Conservation (phyloP, 2,113 vertebrate species). For the Callithrix jacchus region DNA sequence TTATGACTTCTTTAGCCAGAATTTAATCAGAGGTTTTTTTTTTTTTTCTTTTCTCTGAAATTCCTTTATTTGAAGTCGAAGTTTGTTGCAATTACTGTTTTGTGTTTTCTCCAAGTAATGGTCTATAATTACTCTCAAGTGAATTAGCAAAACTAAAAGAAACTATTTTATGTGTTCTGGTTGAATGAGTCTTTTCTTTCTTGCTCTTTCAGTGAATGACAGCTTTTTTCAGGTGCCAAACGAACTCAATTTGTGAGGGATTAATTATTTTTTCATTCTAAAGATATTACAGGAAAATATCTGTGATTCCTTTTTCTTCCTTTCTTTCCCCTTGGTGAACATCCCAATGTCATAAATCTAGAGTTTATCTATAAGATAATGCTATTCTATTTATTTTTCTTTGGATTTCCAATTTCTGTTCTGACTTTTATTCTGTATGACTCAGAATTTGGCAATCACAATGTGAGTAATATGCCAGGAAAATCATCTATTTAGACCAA, state of each 20-base stretch:
- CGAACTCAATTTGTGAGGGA: slow-evolving; percentile 27
- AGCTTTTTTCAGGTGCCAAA: slow-evolving; percentile 27
- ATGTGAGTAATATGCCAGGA: not conserved
- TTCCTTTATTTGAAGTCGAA: not conserved
- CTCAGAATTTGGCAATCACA: slow-evolving; percentile 45
- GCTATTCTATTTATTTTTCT: not conserved
- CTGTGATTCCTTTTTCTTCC: not conserved
- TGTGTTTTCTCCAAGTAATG: slow-evolving; percentile 8
- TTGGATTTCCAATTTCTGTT: slow-evolving; percentile 16
- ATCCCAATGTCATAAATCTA: not conserved
- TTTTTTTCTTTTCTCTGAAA: not conserved
- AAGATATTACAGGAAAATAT: slow-evolving; percentile 35
- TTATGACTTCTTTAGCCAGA: not conserved
- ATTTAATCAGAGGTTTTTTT: not conserved
- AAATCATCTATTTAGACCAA: slow-evolving; percentile 27
- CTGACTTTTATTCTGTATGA: slow-evolving; percentile 43
- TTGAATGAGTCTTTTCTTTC: not conserved
- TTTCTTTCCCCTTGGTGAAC: not conserved
- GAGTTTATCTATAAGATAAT: slow-evolving; percentile 7
- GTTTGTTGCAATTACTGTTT: slow-evolving; percentile 24
- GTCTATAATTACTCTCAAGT: slow-evolving; percentile 1
- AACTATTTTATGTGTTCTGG: not conserved
- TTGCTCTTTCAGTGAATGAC: not conserved
- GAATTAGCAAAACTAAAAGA: slow-evolving; percentile 37
- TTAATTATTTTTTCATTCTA: slow-evolving; percentile 47